Base-by-base conservation (phyloP, 2,888 invertebrate genomes). In the Epicampocera succincta region DNA sequence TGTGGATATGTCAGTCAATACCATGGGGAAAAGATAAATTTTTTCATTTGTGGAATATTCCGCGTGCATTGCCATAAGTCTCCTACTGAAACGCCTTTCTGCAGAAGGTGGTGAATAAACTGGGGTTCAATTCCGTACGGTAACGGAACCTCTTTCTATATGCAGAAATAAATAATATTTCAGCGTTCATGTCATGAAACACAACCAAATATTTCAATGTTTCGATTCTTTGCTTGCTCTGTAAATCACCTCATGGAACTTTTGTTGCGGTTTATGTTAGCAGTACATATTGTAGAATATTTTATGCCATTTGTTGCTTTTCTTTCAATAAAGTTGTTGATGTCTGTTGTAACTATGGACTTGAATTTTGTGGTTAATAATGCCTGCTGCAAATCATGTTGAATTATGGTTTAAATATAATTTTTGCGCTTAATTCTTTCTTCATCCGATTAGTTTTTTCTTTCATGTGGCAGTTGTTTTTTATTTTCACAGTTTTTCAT, bases 371-470 rank as follows among this genome's bases (percentile, higher is more conserved):
- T 60, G 78, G 72, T 78, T 78, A 74, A 71, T 78, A 82, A 65
- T 74, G 77, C 44, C 60, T 76, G 74, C 74, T 66, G 82, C 78
- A 82, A 82, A 78, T 82, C 82, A 78, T 82, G 74, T 82, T 82
- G 74, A 82, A 82, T 82, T 82, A 78, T 78, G 65, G 78, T 82
- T 82, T 72, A 66, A 82, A 78, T 66, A 82, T 78, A 78, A 75
- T 78, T 75, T 74, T 61, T 69, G 19, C 12, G 44, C 54, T 69
- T 68, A 44, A 66, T 60, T 42, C 60, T 52, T 60, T 68, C 50
- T 33, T 33, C n/a, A 65, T 40, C 40, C 19, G 21, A 29, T 29
- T 6, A 6, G 6, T 29, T n/a, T n/a, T n/a, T 25, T 25, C 17
- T 52, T 29, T 25, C 15, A n/a, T 58, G 17, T 33, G 44, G 58